Evolutionary conservation across 1,140 invertebrate species (phyloP), one percentile per base, ranked within the genome.

Genomic region (Chelonus insularis): DNA sequence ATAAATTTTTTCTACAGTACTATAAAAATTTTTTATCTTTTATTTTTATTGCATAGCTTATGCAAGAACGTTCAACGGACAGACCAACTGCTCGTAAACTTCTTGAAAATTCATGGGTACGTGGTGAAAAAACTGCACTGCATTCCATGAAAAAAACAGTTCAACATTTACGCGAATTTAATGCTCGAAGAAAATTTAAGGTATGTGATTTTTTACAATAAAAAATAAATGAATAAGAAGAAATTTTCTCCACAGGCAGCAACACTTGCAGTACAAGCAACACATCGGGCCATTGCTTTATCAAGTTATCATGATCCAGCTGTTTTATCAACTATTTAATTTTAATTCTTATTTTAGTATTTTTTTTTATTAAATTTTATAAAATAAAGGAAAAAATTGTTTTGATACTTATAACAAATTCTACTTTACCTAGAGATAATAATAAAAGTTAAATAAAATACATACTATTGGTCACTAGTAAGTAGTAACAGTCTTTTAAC

Each of bases 141-240:
- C 56, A 62, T 57, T 60, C 63, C 43, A 68, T 70, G 67, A 48
- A 39, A 11, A 37, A 64, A n/a, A 37, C 39, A 0, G 81, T 81
- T 60, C 70, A 64, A 34, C 67, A 69, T 54, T 57, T 73, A 20
- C 80, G 84, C 55, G 83, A 85, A 69, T 87, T 87, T 68, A 88
- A 88, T 74, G 78, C 83, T 7, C 80, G 84, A 67, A 74, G 86
- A 71, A 85, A 86, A 72, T 78, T 87, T 47, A 86, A 86, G 75
- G 86, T 86, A 68, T 69, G 5, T 3, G 3, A 43, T 6, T 7
- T 56, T 4, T 12, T 20, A 16, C 16, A 8, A 37, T 37, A 37
- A 4, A 25, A 50, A 21, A 23, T 5, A 21, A 11, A 50, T 37
- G 21, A 57, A 7, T 12, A 32, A 41, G 21, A 41, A 39, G 3